These are phyloP conservation scores for Orius laevigatus DNA, from an alignment of 1,140 invertebrate genomes.

Conservation along the genomic window DNA sequence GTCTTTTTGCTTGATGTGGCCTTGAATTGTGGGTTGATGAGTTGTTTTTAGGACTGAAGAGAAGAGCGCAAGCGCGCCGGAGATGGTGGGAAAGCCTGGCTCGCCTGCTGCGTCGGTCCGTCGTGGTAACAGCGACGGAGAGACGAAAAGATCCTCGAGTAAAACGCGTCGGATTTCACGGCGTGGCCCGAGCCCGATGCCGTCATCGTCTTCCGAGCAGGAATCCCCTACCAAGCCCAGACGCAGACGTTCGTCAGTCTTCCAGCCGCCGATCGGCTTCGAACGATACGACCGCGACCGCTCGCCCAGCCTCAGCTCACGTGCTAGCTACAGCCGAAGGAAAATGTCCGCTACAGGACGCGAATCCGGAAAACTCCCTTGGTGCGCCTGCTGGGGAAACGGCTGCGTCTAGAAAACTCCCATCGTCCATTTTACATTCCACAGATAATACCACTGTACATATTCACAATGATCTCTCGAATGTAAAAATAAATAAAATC, in stretches of 20 bases:
- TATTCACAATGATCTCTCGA: too few relatives aligned
- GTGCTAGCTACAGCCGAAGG: constrained; percentile 19
- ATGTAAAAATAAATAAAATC: too few relatives aligned
- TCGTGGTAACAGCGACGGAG: not conserved
- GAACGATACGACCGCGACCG: constrained; percentile 19
- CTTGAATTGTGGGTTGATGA: too few relatives aligned
- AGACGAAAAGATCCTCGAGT: not conserved
- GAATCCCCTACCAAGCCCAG: constrained; percentile 22
- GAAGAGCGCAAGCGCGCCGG: not conserved
- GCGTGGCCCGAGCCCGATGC: not conserved
- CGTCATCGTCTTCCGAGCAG: constrained; percentile 5
- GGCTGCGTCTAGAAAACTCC: constrained; percentile 28
- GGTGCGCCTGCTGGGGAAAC: constrained; percentile 36
- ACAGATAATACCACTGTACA: too few relatives aligned
- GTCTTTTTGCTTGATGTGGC: too few relatives aligned
- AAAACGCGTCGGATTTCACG: not conserved
- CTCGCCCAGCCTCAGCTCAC: constrained; percentile 22
- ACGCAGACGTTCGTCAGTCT: constrained; percentile 17
- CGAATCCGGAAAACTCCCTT: constrained; percentile 27
- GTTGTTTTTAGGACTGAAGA: not conserved
- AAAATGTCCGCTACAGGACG: constrained; percentile 22
- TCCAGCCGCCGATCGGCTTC: constrained; percentile 6
- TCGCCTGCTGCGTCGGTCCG: not conserved
- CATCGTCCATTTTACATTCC: too few relatives aligned
- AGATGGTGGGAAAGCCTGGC: not conserved